A percentile compares a stretch with the other conserved stretches of the same genome.
Conservation (phyloP, 2,797 vertebrate genomes). For the Botia kubotai region DNA sequence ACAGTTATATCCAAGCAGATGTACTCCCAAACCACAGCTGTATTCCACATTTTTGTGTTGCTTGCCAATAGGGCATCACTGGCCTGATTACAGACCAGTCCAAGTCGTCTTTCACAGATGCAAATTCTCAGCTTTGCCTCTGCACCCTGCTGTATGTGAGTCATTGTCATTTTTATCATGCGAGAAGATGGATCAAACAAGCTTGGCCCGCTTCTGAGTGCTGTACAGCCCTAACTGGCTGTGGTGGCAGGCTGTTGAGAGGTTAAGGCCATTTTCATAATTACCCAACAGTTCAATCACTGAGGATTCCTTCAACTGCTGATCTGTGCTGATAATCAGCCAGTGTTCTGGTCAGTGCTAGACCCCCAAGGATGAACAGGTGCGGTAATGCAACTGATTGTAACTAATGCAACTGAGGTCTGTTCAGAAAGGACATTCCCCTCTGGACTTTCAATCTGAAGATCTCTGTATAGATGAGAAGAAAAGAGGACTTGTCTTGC, state of each 20-base stretch:
- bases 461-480: slow-evolving; percentile 73
- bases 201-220: background rate
- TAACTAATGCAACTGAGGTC: slow-evolving; percentile 66
- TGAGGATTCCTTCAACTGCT: slow-evolving; percentile 77
- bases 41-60: slow-evolving; percentile 74
- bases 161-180: slow-evolving; percentile 23
- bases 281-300: slow-evolving; percentile 81
- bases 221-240: slow-evolving; percentile 15
- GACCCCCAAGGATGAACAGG: slow-evolving; percentile 85
- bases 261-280: slow-evolving; percentile 79
- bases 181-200: background rate
- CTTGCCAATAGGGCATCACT: slow-evolving; percentile 60
- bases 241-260: slow-evolving; percentile 19
- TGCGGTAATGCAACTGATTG: slow-evolving; percentile 76
- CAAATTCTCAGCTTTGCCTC: slow-evolving; percentile 1
- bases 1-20: slow-evolving; percentile 71
- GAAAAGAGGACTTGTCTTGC: slow-evolving; percentile 71
- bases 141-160: background rate
- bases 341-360: slow-evolving; percentile 71
- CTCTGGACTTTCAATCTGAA: slow-evolving; percentile 70
- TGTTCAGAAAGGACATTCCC: slow-evolving; percentile 64
- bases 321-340: slow-evolving; percentile 80
- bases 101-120: slow-evolving; percentile 15
- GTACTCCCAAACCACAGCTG: slow-evolving; percentile 74
- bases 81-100: slow-evolving; percentile 56